Conservation (phyloP, 2,797 vertebrate species). For the Galagoides demidoff region DNA sequence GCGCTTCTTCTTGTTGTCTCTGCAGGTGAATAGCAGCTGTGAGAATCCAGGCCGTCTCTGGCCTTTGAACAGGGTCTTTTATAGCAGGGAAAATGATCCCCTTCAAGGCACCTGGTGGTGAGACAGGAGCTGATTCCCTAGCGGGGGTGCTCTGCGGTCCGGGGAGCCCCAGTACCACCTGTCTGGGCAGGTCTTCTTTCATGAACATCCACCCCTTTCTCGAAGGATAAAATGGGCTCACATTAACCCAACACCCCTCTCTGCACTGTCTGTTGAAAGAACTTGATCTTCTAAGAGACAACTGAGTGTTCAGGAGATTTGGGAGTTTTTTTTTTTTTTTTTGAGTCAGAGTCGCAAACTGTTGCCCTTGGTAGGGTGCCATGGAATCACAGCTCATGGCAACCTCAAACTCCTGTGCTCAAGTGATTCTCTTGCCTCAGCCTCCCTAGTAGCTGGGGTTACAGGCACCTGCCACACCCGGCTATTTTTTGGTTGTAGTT, state of each 20-base stretch:
- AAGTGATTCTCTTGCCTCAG: too few relatives aligned
- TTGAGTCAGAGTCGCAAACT: too few relatives aligned
- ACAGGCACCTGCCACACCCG: too few relatives aligned
- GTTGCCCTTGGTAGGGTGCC: too few relatives aligned
- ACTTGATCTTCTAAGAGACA: neutral
- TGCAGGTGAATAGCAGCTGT: conserved; percentile 63
- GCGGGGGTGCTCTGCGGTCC: neutral
- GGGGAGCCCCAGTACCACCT: neutral
- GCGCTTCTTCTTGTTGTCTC: neutral
- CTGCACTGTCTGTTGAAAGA: neutral
- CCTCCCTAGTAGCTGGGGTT: too few relatives aligned
- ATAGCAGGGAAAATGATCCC: conserved; percentile 65
- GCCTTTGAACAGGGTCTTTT: conserved; percentile 57
- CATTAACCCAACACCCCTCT: neutral
- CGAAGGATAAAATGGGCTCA: neutral
- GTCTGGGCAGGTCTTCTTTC: neutral
- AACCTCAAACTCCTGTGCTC: too few relatives aligned
- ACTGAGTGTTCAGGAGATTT: neutral
- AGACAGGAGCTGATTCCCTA: neutral
- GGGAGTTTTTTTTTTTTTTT: neutral
- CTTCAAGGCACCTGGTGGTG: neutral
- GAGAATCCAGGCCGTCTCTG: conserved; percentile 14
- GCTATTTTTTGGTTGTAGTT: too few relatives aligned
- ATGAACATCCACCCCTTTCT: too few relatives aligned
- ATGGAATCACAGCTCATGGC: too few relatives aligned